Percentiles rank a stretch among this genome's conserved stretches.
Evolutionary conservation across 2,113 vertebrate genomes (phyloP).

Genomic region (Hippocampus barbouri): DNA sequence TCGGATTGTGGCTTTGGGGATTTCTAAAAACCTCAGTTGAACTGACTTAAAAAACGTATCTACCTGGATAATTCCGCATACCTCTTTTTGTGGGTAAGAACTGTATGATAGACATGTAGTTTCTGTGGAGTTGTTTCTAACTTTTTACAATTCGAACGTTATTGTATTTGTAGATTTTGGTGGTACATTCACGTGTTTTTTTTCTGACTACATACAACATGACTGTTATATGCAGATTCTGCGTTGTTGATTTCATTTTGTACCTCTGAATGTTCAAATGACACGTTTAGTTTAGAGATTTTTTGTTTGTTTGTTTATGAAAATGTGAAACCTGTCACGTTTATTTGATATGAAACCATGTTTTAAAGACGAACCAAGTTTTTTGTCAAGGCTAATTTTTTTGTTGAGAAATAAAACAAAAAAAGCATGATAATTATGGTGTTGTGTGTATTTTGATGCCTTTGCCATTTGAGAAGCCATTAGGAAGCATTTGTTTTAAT

Average conservation of each 20-base stretch:
- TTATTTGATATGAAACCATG: constrained; percentile 86
- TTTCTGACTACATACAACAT: constrained; percentile 79
- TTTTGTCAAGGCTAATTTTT: constrained; percentile 82
- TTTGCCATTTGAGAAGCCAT: constrained; percentile 27
- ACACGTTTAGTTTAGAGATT: constrained; percentile 63
- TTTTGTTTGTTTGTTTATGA: constrained; percentile 70
- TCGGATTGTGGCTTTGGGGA: constrained; percentile 72
- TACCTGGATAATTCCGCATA: constrained; percentile 95
- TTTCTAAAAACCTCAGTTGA: constrained; percentile 73
- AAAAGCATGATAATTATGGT: constrained; percentile 80
- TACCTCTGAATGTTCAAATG: constrained; percentile 73
- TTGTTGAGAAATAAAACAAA: constrained; percentile 92
- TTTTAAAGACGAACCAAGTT: constrained; percentile 65
- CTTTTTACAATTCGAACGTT: constrained; percentile 87
- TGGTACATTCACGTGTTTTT: constrained; percentile 80
- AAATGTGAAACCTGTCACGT: constrained; percentile 80
- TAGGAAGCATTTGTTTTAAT: constrained; percentile 48
- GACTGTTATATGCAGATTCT: constrained; percentile 87
- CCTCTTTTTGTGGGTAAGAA: constrained; percentile 91
- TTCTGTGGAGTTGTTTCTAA: constrained; percentile 88
- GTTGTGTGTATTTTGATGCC: constrained; percentile 33
- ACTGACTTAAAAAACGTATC: constrained; percentile 89
- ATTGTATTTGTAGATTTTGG: constrained; percentile 88
- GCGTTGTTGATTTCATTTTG: constrained; percentile 85
- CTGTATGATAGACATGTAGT: constrained; percentile 78